These are phyloP conservation scores for Lasioglossum zephyrum DNA, from an alignment of 2,888 invertebrate species.

Conservation along the genomic window DNA sequence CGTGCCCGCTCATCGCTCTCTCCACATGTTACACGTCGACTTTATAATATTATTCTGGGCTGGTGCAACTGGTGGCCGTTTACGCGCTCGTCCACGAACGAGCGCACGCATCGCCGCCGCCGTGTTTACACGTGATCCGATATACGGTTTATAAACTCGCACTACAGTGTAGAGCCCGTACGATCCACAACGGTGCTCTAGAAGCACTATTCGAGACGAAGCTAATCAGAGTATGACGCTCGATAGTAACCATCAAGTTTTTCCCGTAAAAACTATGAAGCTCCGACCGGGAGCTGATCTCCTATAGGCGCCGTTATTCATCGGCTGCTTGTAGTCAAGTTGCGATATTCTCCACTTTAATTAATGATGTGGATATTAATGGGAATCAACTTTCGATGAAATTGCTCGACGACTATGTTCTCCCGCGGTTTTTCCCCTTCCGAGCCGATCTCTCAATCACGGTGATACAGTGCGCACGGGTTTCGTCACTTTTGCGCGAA, in stretches of 20 bases:
- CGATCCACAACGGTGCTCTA: not conserved
- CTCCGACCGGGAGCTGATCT: conserved; percentile 23
- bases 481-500: not conserved
- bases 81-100: conserved; percentile 29
- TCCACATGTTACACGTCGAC: conserved; percentile 52
- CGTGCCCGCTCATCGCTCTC: conserved; percentile 61
- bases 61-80: conserved; percentile 52
- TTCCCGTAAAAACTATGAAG: conserved; percentile 23
- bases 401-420: not conserved
- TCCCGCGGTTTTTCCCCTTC: not conserved
- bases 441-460: not conserved
- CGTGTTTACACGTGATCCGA: conserved; percentile 27
- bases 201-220: conserved; percentile 23
- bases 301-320: conserved; percentile 14
- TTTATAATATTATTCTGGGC: conserved; percentile 30
- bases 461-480: not conserved
- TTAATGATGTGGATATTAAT: conserved; percentile 20
- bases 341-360: conserved; percentile 19
- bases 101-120: conserved; percentile 27
- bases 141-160: conserved; percentile 16
- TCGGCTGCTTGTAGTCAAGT: not conserved
- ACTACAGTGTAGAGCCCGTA: not conserved
- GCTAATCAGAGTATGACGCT: conserved; percentile 74
- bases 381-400: conserved; percentile 24
- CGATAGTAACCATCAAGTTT: conserved; percentile 22